phyloP scores from a whole-genome alignment of 2,888 invertebrate species.

The Chrysina gloriosa region DNA sequence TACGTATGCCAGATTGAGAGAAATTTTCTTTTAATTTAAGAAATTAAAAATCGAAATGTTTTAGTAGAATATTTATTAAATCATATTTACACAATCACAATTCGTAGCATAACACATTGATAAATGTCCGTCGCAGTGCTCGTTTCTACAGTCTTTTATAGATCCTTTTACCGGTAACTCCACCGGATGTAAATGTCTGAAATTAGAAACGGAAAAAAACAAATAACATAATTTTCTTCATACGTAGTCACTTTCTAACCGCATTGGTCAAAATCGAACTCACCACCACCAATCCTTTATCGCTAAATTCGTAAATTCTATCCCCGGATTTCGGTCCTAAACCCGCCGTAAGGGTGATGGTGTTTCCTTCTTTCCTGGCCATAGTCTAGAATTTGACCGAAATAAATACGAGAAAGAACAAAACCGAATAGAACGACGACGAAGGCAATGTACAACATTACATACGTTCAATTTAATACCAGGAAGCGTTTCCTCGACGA shows the following conservation, averaged over 20 bases:
- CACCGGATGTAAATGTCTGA: background rate
- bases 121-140: too few species aligned
- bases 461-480: conserved; percentile 46
- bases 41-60: conserved; percentile 5
- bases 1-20: too few species aligned
- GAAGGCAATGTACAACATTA: too few species aligned
- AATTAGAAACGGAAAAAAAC: background rate
- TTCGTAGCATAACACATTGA: background rate
- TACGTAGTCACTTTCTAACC: background rate
- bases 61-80: too few species aligned
- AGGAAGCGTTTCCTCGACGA: conserved; percentile 46
- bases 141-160: conserved; percentile 17
- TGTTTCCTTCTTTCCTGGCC: conserved; percentile 44
- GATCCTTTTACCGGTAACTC: background rate
- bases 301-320: conserved; percentile 45
- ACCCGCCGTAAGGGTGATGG: conserved; percentile 40
- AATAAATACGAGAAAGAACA: background rate
- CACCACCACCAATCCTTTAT: conserved; percentile 43
- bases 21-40: too few species aligned
- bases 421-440: too few species aligned
- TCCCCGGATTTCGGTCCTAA: conserved; percentile 40
- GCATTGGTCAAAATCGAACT: too few species aligned
- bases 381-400: conserved; percentile 46
- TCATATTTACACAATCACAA: too few species aligned
- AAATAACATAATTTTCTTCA: background rate